Evolutionary conservation across 2,113 vertebrate species (phyloP).

Genomic region (Shinisaurus crocodilurus): DNA sequence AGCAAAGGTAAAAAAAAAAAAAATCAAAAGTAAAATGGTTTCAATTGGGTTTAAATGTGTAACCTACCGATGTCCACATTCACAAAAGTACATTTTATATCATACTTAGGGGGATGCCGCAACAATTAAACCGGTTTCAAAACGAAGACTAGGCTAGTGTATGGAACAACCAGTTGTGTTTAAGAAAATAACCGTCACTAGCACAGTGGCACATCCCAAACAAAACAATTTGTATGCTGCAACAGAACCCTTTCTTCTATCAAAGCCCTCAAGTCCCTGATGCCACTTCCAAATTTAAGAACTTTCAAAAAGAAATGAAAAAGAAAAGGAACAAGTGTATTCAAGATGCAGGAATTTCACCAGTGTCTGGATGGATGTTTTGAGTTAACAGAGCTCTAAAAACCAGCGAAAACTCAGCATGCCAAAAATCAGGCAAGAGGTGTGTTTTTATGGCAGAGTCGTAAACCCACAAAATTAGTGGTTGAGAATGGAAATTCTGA

Average conservation of each 20-base stretch:
- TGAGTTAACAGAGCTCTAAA: slow-evolving; percentile 61
- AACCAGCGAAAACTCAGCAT: slow-evolving; percentile 58
- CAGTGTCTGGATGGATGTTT: slow-evolving; percentile 57
- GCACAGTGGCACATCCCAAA: background rate
- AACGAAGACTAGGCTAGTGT: background rate
- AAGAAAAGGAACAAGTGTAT: slow-evolving; percentile 27
- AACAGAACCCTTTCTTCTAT: background rate
- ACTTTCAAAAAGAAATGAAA: background rate
- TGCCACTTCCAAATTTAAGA: background rate
- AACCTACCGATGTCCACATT: background rate
- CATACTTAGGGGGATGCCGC: background rate
- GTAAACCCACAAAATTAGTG: slow-evolving; percentile 79
- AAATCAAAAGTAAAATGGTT: background rate
- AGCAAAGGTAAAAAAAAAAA: no score
- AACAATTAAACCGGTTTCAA: background rate
- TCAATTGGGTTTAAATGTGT: background rate
- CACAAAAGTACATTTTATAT: background rate
- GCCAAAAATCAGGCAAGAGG: slow-evolving; percentile 74
- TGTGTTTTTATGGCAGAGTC: slow-evolving; percentile 77
- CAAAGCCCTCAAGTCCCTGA: no score
- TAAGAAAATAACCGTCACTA: background rate
- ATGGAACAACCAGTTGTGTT: background rate
- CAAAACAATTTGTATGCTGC: background rate
- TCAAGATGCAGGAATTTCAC: slow-evolving; percentile 46
- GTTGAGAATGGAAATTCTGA: slow-evolving; percentile 82